Conservation (phyloP, 1,140 invertebrate genomes). For the Varroa destructor region DNA sequence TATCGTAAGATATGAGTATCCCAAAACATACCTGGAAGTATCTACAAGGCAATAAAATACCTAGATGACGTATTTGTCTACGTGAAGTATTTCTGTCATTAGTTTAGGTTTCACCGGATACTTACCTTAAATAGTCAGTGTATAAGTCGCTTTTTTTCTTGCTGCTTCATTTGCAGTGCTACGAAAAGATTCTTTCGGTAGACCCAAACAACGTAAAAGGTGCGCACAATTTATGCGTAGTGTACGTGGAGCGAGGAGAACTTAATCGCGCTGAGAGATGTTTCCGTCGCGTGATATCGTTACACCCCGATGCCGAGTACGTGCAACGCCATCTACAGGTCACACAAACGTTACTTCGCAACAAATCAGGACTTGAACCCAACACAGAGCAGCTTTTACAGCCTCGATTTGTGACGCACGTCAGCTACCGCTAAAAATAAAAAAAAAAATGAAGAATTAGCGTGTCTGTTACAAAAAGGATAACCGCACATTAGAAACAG, state of each 20-base stretch:
- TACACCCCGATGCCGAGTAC: slow-evolving; percentile 32
- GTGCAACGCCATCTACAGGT: slow-evolving; percentile 32
- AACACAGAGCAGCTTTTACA: slow-evolving; percentile 19
- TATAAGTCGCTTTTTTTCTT: too few species aligned
- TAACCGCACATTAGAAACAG: too few species aligned
- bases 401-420: slow-evolving; percentile 19
- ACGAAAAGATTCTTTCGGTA: slow-evolving; percentile 65
- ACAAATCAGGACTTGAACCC: slow-evolving; percentile 22
- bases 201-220: slow-evolving; percentile 86
- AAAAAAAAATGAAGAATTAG: background rate
- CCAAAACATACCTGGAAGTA: too few species aligned
- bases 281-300: slow-evolving; percentile 28
- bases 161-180: slow-evolving; percentile 53
- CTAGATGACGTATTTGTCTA: too few species aligned
- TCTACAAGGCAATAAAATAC: too few species aligned
- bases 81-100: too few species aligned
- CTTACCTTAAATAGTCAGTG: too few species aligned
- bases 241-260: slow-evolving; percentile 75
- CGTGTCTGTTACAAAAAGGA: too few species aligned
- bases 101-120: too few species aligned
- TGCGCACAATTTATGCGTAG: slow-evolving; percentile 85
- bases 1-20: too few species aligned
- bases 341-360: slow-evolving; percentile 30
- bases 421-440: slow-evolving; percentile 17
- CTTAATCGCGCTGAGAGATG: slow-evolving; percentile 32